Evolutionary conservation across 1,140 invertebrate genomes (phyloP), one percentile per base, ranked within the genome.

Genomic region (Schmidtea mediterranea): DNA sequence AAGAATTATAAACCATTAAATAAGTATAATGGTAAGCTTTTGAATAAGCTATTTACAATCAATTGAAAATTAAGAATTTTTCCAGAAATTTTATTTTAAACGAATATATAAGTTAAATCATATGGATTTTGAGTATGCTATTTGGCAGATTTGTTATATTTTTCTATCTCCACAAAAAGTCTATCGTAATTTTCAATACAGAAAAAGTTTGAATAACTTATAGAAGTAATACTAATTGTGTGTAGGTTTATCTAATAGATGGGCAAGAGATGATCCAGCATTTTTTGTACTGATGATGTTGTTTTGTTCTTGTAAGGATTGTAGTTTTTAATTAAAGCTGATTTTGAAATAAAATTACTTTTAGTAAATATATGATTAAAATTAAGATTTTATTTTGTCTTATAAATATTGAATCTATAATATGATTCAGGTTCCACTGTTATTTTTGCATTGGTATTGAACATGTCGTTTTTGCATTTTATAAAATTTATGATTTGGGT

Each of bases 61-160:
- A 32, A 32, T 32, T 32, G 10, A 32, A 6, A 32, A 32, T 32
- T 32, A 32, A 32, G 26, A 32, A 32, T 6, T 32, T 32, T 32
- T 3, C 10, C 26, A 32, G 10, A 6, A 3, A 32, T 32, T 32
- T 32, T 32, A 32, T 41, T 23, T 41, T 12, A 19, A 41, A 19
- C 3, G 40, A 41, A 19, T 41, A 6, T 19, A 19, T 23, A 19
- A 41, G 10, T 6, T 84, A 60, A 74, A 82, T 59, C 89, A 95
- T 69, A 97, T 98, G 90, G 90, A 98, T 66, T 97, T 97, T 71
- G 84, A 98, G 63, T 97, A 89, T 73, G 90, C 89, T 1, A 70
- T 80, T 10, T 97, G 89, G 89, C 90, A 98, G 74, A 94, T 95
- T 82, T 67, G 90, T 0, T 92, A 90, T 66, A 69, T 98, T 46